Conservation (phyloP, 1,140 invertebrate genomes). For the Hylaeus volcanicus region DNA sequence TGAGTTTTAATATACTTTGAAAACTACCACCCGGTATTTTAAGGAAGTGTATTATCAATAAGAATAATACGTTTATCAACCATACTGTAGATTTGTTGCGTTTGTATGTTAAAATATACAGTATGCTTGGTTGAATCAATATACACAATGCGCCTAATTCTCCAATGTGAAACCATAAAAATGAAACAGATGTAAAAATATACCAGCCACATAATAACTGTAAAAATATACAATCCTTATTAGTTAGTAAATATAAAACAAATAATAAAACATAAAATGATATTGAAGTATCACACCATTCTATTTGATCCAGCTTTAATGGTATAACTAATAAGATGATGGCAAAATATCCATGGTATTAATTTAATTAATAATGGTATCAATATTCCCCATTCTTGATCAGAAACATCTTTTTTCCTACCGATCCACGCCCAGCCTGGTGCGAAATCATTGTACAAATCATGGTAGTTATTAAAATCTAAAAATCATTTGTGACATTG, state of each 20-base stretch:
- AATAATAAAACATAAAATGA: conserved; percentile 17
- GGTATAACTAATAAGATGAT: conserved; percentile 72
- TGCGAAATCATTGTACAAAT: conserved; percentile 72
- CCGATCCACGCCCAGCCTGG: conserved; percentile 78
- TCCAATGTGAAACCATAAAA: conserved; percentile 71
- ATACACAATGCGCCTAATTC: conserved; percentile 68
- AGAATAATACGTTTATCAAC: conserved; percentile 69
- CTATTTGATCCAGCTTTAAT: conserved; percentile 64
- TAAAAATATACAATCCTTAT: conserved; percentile 43
- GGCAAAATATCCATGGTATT: conserved; percentile 76
- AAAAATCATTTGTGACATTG: conserved; percentile 37
- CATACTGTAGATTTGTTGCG: conserved; percentile 72
- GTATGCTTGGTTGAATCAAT: conserved; percentile 72
- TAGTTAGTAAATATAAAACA: conserved; percentile 15
- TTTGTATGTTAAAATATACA: conserved; percentile 71
- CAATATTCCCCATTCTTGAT: conserved; percentile 82
- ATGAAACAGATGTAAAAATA: conserved; percentile 65
- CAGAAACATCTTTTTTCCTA: conserved; percentile 79
- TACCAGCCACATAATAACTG: conserved; percentile 74
- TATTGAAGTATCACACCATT: conserved; percentile 46
- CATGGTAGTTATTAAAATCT: conserved; percentile 73
- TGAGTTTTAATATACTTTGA: conserved; percentile 64
- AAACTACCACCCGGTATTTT: conserved; percentile 69
- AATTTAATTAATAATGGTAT: conserved; percentile 74
- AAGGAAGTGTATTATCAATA: conserved; percentile 72